These are phyloP conservation scores for Ceratotherium simum DNA, from an alignment of 2,113 vertebrate species.

Conservation along the genomic window DNA sequence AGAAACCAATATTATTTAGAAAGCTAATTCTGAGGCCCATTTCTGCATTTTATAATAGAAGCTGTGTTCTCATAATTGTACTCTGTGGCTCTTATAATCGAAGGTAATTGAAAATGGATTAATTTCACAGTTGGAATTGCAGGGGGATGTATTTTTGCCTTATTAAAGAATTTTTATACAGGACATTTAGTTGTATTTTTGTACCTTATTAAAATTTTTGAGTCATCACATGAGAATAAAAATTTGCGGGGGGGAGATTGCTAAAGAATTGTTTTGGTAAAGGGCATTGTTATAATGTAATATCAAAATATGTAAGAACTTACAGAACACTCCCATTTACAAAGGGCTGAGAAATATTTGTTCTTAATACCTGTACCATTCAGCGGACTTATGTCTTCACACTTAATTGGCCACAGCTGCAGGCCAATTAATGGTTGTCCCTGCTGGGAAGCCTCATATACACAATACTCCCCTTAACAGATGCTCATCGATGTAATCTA, in stretches of 20 bases:
- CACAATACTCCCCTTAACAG: neutral
- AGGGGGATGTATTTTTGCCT: neutral
- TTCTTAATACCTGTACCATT: neutral
- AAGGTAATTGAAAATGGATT: neutral
- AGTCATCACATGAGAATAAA: neutral
- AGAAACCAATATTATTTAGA: neutral
- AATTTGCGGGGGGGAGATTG: neutral
- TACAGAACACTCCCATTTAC: neutral
- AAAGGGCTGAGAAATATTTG: neutral
- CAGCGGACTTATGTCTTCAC: neutral
- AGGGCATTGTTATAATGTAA: neutral
- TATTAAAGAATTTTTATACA: neutral
- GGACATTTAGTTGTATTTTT: neutral
- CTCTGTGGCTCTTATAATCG: neutral
- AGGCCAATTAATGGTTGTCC: neutral
- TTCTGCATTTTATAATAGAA: neutral
- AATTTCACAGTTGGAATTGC: neutral
- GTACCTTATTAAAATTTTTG: neutral
- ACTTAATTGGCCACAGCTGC: neutral
- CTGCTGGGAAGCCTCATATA: neutral
- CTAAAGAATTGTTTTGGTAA: neutral
- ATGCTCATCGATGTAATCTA: neutral
- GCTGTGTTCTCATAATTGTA: neutral
- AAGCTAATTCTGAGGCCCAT: neutral
- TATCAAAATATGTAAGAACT: neutral